Evolutionary conservation across 2,888 invertebrate species (phyloP).

Genomic region (Amphipoea oculea): DNA sequence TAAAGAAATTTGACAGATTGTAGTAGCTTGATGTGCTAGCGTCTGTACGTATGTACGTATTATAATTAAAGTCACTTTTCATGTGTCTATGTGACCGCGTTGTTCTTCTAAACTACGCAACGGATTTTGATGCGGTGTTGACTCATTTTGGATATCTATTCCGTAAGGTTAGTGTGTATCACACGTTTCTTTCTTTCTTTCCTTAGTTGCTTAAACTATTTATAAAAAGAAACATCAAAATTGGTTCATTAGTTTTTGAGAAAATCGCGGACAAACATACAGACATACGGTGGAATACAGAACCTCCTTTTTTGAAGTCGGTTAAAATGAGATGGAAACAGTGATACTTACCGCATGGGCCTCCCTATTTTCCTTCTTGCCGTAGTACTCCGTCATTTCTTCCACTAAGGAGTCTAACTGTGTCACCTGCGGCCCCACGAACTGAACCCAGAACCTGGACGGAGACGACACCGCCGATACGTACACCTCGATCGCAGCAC

Average conservation of each 20-base stretch:
- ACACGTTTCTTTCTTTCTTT: too few species aligned
- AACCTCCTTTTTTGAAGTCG: too few species aligned
- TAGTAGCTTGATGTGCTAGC: too few species aligned
- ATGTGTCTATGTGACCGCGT: neutral
- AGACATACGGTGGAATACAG: too few species aligned
- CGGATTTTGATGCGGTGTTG: neutral
- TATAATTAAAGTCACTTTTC: neutral
- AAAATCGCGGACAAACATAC: too few species aligned
- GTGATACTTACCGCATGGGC: slow-evolving; percentile 87
- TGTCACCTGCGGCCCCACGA: slow-evolving; percentile 93
- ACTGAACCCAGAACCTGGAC: slow-evolving; percentile 96
- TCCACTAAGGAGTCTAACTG: slow-evolving; percentile 95
- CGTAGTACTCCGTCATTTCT: slow-evolving; percentile 96
- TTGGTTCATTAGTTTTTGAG: too few species aligned
- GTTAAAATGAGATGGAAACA: neutral
- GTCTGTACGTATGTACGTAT: too few species aligned
- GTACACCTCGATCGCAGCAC: slow-evolving; percentile 94
- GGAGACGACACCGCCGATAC: slow-evolving; percentile 96
- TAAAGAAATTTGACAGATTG: too few species aligned
- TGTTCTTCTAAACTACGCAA: too few species aligned
- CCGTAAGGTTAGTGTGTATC: neutral
- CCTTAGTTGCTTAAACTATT: neutral
- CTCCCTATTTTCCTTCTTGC: slow-evolving; percentile 91
- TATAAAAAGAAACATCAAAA: neutral
- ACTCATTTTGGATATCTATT: neutral